Conservation (phyloP, 1,140 invertebrate genomes). For the Temnothorax nylanderi region DNA sequence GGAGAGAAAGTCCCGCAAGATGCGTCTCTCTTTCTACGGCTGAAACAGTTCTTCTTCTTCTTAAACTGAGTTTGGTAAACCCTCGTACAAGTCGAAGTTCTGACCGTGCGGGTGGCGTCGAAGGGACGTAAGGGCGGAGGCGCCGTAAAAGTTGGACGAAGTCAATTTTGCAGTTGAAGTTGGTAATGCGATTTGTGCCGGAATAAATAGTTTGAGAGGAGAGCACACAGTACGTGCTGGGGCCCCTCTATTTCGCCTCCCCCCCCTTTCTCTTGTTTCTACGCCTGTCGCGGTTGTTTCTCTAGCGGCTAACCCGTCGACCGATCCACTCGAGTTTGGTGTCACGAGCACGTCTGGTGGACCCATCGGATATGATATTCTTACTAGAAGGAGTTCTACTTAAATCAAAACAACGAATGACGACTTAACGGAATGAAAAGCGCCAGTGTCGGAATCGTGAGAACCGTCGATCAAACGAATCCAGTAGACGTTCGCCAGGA, state of each 20-base stretch:
- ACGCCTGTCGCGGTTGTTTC: slow-evolving; percentile 61
- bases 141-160: slow-evolving; percentile 84
- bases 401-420: slow-evolving; percentile 49
- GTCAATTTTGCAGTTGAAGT: slow-evolving; percentile 86
- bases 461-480: slow-evolving; percentile 11
- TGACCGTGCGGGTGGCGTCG: slow-evolving; percentile 79
- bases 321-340: slow-evolving; percentile 71
- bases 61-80: slow-evolving; percentile 85
- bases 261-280: slow-evolving; percentile 57
- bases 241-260: slow-evolving; percentile 55
- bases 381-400: slow-evolving; percentile 56
- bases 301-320: slow-evolving; percentile 58
- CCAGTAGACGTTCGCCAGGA: background rate
- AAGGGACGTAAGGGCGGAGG: slow-evolving; percentile 77
- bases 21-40: slow-evolving; percentile 75
- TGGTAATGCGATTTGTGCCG: slow-evolving; percentile 85
- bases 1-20: slow-evolving; percentile 73
- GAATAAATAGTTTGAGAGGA: slow-evolving; percentile 84
- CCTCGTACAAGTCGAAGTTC: slow-evolving; percentile 84
- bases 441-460: slow-evolving; percentile 16
- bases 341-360: slow-evolving; percentile 67
- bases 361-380: slow-evolving; percentile 67
- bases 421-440: slow-evolving; percentile 55
- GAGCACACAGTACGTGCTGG: slow-evolving; percentile 37
- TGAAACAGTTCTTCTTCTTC: slow-evolving; percentile 84